Base-by-base conservation (phyloP, 2,797 vertebrate species). In the Labroides dimidiatus region DNA sequence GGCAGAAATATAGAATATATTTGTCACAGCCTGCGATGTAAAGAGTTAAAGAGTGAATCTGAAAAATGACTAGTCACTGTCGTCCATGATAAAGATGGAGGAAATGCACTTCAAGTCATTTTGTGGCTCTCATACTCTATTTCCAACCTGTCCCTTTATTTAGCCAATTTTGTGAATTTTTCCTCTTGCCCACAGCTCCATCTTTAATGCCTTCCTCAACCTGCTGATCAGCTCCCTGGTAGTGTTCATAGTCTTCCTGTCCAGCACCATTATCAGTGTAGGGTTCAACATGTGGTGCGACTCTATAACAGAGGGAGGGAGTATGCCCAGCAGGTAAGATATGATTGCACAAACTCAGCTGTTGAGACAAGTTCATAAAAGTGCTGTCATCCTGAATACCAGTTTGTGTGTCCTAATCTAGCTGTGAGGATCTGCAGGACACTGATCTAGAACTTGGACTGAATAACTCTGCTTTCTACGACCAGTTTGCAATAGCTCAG, bases 241-340 rank as follows among this genome's bases (percentile, higher is more conserved):
- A 78, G 96, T 99, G 78, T 96, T 97, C 85, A 94, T 94, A 10
- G 95, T 96, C 80, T 99, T 99, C 92, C 94, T 99, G 62, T 97
- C 97, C 84, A 96, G 98, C 93, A 98, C 97, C 75, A 96, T 99
- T 10, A 93, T 98, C 87, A 99, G 95, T 3, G 97, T 99, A 88
- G 97, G 98, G 50, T 99, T 99, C 91, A 96, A 96, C 91, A 93
- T 98, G 93, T 99, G 98, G 98, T 99, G 97, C 16, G 97, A 98
- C 19, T 91, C 96, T 66, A 75, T 99, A 91, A 99, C 97, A 0
- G 97, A 99, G 85, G 95, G 95, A 60, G 96, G 97, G 78, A 92
- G 87, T 19, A 90, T 95, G 93, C 93, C 94, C 41, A 95, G 93
- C 94, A 99, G 97, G 98, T 99, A 71, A 50, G 93, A 24, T 6